These are phyloP conservation scores for Drosophila pachea DNA, from an alignment of 1,140 invertebrate genomes.

Conservation along the genomic window DNA sequence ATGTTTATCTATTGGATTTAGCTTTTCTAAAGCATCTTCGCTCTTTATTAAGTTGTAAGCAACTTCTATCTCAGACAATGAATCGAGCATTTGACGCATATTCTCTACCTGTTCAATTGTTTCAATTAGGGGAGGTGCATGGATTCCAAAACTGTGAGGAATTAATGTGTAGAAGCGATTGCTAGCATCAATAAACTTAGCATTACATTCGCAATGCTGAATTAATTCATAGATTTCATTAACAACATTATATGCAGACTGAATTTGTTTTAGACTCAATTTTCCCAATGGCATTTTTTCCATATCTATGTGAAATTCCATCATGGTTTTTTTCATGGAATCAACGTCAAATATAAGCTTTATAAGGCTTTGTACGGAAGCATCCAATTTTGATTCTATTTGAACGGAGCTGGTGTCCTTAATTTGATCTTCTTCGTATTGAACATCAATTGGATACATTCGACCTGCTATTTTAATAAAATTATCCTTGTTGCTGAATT, in stretches of 20 bases:
- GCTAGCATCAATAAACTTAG: slow-evolving; percentile 88
- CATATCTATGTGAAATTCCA: slow-evolving; percentile 97
- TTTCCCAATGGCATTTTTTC: slow-evolving; percentile 99
- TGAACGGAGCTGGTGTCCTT: slow-evolving; percentile 33
- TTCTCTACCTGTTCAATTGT: slow-evolving; percentile 87
- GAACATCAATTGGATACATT: slow-evolving; percentile 94
- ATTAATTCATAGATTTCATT: slow-evolving; percentile 87
- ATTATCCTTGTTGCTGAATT: slow-evolving; percentile 83
- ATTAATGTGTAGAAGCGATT: slow-evolving; percentile 96
- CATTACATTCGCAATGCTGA: slow-evolving; percentile 80
- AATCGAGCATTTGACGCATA: slow-evolving; percentile 96
- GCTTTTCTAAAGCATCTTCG: slow-evolving; percentile 78
- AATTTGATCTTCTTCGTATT: slow-evolving; percentile 83
- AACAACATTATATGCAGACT: slow-evolving; percentile 90
- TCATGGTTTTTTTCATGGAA: slow-evolving; percentile 93
- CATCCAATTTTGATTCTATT: slow-evolving; percentile 84
- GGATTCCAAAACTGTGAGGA: slow-evolving; percentile 95
- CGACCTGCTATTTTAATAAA: slow-evolving; percentile 89
- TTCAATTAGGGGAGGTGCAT: slow-evolving; percentile 90
- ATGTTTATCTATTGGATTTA: slow-evolving; percentile 90
- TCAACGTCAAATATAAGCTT: slow-evolving; percentile 94
- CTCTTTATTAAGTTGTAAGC: slow-evolving; percentile 92
- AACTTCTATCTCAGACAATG: slow-evolving; percentile 95
- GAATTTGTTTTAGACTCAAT: slow-evolving; percentile 94
- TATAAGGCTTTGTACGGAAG: slow-evolving; percentile 90